Evolutionary conservation across 2,113 vertebrate species (phyloP).

Genomic region (Macroglossus sobrinus): DNA sequence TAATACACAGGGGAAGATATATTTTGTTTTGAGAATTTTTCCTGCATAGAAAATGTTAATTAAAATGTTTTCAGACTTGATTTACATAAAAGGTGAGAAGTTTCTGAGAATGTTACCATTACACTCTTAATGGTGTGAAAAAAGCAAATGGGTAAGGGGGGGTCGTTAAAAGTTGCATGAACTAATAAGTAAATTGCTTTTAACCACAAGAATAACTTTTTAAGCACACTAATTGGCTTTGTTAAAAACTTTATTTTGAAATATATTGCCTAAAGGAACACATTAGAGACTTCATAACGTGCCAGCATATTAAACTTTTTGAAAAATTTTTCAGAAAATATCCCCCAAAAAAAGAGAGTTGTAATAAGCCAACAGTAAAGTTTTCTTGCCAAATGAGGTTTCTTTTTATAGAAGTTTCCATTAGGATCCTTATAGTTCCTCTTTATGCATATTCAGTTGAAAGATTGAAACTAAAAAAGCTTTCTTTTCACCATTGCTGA

Average conservation of each 20-base stretch:
- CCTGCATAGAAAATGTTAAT: slow-evolving; percentile 65
- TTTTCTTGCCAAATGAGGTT: background rate
- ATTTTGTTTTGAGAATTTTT: slow-evolving; percentile 68
- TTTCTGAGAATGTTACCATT: slow-evolving; percentile 60
- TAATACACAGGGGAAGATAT: slow-evolving; percentile 70
- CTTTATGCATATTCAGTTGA: background rate
- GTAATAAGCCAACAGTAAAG: background rate
- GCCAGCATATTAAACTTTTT: background rate
- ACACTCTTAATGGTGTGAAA: slow-evolving; percentile 67
- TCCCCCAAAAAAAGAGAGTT: background rate
- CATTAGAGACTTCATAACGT: background rate
- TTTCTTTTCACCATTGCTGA: background rate
- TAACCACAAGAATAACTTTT: slow-evolving; percentile 11
- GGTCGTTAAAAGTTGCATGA: slow-evolving; percentile 47
- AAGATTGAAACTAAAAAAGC: background rate
- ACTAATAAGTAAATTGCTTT: slow-evolving; percentile 46
- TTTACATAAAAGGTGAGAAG: slow-evolving; percentile 65
- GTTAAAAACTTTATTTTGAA: slow-evolving; percentile 43
- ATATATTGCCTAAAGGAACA: slow-evolving; percentile 10
- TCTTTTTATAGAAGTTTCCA: background rate
- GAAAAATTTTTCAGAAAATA: slow-evolving; percentile 8
- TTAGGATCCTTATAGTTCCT: background rate
- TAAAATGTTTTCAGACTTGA: slow-evolving; percentile 58
- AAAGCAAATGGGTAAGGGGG: slow-evolving; percentile 5
- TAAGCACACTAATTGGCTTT: slow-evolving; percentile 32